Evolutionary conservation across 2,113 vertebrate genomes (phyloP).

Genomic region (Smithornis capensis): DNA sequence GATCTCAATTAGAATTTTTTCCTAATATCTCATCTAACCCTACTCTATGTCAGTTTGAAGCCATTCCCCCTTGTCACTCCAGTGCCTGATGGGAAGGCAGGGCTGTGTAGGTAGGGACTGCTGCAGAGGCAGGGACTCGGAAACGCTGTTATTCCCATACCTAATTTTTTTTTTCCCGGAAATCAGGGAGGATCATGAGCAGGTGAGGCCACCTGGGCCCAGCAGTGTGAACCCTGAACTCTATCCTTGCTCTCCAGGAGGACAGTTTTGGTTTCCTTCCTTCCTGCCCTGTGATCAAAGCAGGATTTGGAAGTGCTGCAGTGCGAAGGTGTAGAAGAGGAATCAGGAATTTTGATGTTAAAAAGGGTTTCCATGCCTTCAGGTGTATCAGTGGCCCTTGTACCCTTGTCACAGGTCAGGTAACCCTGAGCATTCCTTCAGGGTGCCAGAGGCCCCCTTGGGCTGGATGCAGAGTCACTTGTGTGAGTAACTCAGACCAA

Average conservation of each 20-base stretch:
- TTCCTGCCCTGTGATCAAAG: background rate
- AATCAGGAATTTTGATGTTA: background rate
- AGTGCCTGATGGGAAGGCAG: background rate
- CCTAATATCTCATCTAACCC: background rate
- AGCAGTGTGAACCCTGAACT: background rate
- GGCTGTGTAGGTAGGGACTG: background rate
- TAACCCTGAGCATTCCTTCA: background rate
- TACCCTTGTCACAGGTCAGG: background rate
- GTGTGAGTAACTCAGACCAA: fast-evolving
- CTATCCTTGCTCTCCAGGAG: background rate
- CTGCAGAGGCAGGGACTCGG: background rate
- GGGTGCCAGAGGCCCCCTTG: background rate
- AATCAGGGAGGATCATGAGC: fast-evolving
- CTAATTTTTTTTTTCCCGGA: background rate
- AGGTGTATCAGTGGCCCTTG: background rate
- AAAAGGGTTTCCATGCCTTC: fast-evolving
- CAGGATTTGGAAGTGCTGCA: fast-evolving
- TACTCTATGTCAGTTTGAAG: background rate
- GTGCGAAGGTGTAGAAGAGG: background rate
- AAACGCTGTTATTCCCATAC: background rate
- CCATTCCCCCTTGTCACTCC: background rate
- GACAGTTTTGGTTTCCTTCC: fast-evolving
- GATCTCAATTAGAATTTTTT: background rate
- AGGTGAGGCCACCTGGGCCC: background rate
- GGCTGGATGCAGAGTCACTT: background rate